Base-by-base conservation (phyloP, 30 jellyfish, hydroid and myxozoan species). In the Calvadosia cruxmelitensis region DNA sequence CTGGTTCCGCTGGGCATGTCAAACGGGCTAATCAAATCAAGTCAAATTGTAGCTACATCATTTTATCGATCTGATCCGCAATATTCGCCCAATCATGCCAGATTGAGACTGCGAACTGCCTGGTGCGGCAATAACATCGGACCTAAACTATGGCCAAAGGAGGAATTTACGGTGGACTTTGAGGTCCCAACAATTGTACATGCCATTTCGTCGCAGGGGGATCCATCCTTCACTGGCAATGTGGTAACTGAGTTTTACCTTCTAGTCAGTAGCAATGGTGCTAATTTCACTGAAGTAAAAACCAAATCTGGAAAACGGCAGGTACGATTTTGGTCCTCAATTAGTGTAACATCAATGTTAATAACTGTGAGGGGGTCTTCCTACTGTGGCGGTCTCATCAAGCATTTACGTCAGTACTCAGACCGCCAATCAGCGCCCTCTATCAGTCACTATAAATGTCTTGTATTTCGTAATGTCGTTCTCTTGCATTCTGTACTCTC, bases 101-200 rank as follows among this genome's bases (percentile, higher is more conserved):
- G 80, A 23, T 66, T 70, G 49, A 62, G 70, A 12, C 49, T 70
- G 2, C 49, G 72, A 70, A 70, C 27, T 70, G 49, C 69, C 26
- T 70, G 80, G 80, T 70, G 80, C 31, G 80, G 80, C 0, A 70
- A 51, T 70, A 33, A 49, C 31, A 35, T 32, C 5, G 80, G 80
- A 24, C 50, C 49, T 10, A 48, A 27, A 61, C n/a, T n/a, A n/a
- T 42, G 57, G 57, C 57, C 57, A 10, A 20, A 42, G 49, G 80
- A 70, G 25, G 49, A 66, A 57, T 24, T 70, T 25, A 64, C 49
- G 23, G 71, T 70, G 15, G 32, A 27, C 29, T 70, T 70, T 24
- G 80, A 51, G 1, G 29, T 27, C 29, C 80, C 69, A 1, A 49
- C 23, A 1, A 28, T 50, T 26, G 23, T 70, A 31, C 49, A 70